A percentile compares a stretch with the other conserved stretches of the same genome.
These are phyloP conservation scores for Ridgeia piscesae DNA, from an alignment of 1,140 invertebrate genomes.

Conservation along the genomic window DNA sequence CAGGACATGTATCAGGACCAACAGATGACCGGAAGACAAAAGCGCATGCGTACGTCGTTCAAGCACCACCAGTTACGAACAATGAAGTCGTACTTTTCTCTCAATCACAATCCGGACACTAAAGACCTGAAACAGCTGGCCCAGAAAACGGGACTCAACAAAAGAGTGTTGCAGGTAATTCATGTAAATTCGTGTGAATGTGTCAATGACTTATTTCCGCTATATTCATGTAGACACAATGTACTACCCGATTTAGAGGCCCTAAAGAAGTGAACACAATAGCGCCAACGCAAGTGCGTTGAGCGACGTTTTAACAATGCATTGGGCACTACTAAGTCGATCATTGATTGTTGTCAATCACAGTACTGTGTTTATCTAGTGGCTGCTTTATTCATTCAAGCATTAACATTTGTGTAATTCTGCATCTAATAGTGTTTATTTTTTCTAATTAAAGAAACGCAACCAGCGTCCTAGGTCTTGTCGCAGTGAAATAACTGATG, in stretches of 20 bases:
- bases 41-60: constrained; percentile 95
- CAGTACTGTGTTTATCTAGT: background rate
- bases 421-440: background rate
- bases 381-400: background rate
- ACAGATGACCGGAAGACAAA: constrained; percentile 64
- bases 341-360: background rate
- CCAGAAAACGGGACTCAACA: constrained; percentile 96
- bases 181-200: background rate
- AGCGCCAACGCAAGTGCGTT: background rate
- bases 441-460: background rate
- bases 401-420: background rate
- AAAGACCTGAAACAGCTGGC: constrained; percentile 97
- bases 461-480: background rate
- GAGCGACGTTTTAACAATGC: background rate
- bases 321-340: background rate
- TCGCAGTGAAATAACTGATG: too few relatives aligned
- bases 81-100: constrained; percentile 98
- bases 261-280: background rate
- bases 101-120: constrained; percentile 98
- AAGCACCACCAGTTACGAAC: constrained; percentile 96
- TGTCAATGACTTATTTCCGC: background rate
- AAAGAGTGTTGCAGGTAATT: constrained; percentile 92
- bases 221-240: background rate
- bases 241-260: background rate
- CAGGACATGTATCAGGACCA: constrained; percentile 41